A percentile compares a stretch with the other conserved stretches of the same genome.
Evolutionary conservation across 2,113 vertebrate genomes (phyloP).

Genomic region (Poicephalus meyeri): DNA sequence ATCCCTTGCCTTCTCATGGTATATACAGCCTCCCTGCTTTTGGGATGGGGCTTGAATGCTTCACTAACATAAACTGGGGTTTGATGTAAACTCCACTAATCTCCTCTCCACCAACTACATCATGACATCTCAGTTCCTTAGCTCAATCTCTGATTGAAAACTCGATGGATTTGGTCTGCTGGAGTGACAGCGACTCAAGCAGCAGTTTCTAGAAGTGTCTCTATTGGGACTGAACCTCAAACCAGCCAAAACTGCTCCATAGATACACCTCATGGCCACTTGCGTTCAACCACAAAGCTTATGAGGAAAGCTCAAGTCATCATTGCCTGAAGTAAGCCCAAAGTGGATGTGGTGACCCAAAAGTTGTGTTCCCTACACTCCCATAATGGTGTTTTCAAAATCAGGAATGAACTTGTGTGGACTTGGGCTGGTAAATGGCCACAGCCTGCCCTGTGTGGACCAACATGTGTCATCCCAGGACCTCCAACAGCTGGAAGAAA

Average conservation of each 20-base stretch:
- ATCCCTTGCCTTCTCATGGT: not conserved
- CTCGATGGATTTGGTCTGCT: not conserved
- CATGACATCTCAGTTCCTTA: not conserved
- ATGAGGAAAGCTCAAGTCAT: not conserved
- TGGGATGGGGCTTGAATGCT: not conserved
- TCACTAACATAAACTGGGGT: not conserved
- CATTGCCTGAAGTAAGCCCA: not conserved
- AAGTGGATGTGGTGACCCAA: not conserved
- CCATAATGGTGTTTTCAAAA: not conserved
- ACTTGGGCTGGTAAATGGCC: not conserved
- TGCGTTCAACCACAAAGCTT: not conserved
- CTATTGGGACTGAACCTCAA: not conserved
- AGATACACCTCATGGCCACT: not conserved
- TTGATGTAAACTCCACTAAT: not conserved
- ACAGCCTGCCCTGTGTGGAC: not conserved
- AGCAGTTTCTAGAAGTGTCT: not conserved
- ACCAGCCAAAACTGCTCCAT: not conserved
- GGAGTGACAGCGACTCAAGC: not conserved
- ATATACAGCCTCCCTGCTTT: not conserved
- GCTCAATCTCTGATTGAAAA: not conserved
- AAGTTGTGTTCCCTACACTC: not conserved
- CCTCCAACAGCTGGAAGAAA: slow-evolving; percentile 28
- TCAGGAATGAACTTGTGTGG: not conserved
- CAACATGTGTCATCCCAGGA: not conserved
- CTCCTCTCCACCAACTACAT: not conserved